Evolutionary conservation across 2,113 vertebrate species (phyloP), one percentile per base, ranked within the genome.

Genomic region (Oncorhynchus kisutch): DNA sequence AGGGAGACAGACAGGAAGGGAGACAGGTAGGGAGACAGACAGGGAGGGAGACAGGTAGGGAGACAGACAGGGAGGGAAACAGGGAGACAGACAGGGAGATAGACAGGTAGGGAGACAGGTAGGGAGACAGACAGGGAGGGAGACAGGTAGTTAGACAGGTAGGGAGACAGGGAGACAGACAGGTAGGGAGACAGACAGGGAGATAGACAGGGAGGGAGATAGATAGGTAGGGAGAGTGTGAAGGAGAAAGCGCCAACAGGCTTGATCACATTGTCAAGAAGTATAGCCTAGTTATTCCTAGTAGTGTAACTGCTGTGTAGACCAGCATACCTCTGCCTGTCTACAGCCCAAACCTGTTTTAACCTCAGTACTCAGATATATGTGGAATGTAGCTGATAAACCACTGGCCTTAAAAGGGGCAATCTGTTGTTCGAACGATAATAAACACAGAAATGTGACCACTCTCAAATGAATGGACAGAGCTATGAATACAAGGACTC

Each of bases 331-430:
- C 5, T 68, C 72, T 49, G 34, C 60, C 62, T 64, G 73, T 7
- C 76, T 82, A 80, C 72, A 64, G 59, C 59, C n/a, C 8, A 22
- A 80, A 85, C 83, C 86, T 39, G 81, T 80, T 77, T 20, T 29
- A 69, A 49, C 65, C 77, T 22, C 60, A 68, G 34, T n/a, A 3
- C 29, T 20, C 0, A 88, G 71, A 39, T 90, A 93, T 92, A 84
- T 2, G 3, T 87, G 88, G 90, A 92, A 92, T 93, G 88, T 70
- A 18, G 79, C 72, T 87, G 91, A 91, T 92, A 90, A 75, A 87
- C 75, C 75, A 84, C 84, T 82, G 57, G 29, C 31, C 25, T 70
- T 70, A 31, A 22, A 71, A 49, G 12, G 22, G 24, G 29, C 8
- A 16, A 29, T 9, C 22, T 72, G 51, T 24, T 31, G 31, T 31